phyloP scores from a whole-genome alignment of 2,888 invertebrate genomes.

The Lycocerus yunnanus region DNA sequence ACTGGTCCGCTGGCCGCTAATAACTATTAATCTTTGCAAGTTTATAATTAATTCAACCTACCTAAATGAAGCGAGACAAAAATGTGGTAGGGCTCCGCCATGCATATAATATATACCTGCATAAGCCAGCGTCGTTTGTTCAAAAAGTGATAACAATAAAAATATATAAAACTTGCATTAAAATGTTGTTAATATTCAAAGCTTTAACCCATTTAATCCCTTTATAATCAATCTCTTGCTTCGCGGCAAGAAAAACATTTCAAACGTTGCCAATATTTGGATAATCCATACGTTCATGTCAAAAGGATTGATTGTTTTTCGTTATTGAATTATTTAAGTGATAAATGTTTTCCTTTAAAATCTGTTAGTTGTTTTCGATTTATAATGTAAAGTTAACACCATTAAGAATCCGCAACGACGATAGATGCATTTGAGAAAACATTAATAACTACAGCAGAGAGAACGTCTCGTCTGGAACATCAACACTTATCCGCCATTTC shows the following conservation, averaged over 20 bases:
- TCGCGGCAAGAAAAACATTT: background rate
- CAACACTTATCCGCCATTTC: background rate
- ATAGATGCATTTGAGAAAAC: background rate
- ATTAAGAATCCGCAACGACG: background rate
- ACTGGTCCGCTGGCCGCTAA: too few relatives aligned
- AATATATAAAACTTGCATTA: background rate
- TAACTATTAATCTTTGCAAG: too few relatives aligned
- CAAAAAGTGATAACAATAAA: background rate
- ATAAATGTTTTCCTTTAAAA: slow-evolving; percentile 1
- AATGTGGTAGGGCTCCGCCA: too few relatives aligned
- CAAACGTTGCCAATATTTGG: slow-evolving; percentile 2
- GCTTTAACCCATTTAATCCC: background rate
- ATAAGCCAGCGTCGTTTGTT: background rate
- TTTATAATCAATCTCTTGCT: slow-evolving; percentile 1
- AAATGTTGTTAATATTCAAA: background rate
- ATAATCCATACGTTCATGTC: slow-evolving; percentile 4
- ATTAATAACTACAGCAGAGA: background rate
- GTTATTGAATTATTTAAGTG: slow-evolving; percentile 5
- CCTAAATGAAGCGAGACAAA: too few relatives aligned
- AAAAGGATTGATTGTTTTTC: slow-evolving; percentile 1
- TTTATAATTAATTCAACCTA: too few relatives aligned
- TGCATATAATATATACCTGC: too few relatives aligned
- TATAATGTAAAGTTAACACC: background rate
- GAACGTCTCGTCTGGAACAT: background rate
- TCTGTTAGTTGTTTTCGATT: background rate